Percentiles rank a stretch among this genome's conserved stretches.
phyloP scores from a whole-genome alignment of 2,113 vertebrate genomes.

The Vanacampus margaritifer region DNA sequence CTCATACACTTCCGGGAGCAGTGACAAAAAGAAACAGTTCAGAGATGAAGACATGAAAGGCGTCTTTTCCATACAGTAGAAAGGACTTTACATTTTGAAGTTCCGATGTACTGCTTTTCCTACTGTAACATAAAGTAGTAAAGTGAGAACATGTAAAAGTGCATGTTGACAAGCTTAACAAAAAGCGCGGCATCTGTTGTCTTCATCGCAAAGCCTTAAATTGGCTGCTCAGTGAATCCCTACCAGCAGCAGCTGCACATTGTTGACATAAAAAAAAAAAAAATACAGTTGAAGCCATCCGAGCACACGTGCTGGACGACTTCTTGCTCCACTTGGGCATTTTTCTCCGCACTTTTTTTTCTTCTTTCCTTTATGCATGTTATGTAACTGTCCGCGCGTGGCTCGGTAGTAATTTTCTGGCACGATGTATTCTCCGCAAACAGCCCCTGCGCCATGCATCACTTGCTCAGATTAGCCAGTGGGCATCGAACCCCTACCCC shows the following conservation, averaged over 20 bases:
- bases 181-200: not conserved
- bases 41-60: too few species aligned
- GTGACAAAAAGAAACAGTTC: too few species aligned
- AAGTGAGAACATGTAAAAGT: not conserved
- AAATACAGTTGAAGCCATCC: conserved; percentile 62
- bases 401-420: conserved; percentile 51
- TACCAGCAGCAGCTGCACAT: conserved; percentile 44
- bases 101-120: not conserved
- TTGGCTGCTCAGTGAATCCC: not conserved
- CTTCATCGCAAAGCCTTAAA: not conserved
- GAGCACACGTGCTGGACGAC: conserved; percentile 33
- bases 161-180: not conserved
- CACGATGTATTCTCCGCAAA: conserved; percentile 41
- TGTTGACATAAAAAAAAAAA: conserved; percentile 47
- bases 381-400: conserved; percentile 51
- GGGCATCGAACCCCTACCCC: conserved; percentile 57
- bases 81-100: not conserved
- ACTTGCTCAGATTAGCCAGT: conserved; percentile 65
- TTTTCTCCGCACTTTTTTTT: conserved; percentile 7
- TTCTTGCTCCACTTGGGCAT: conserved; percentile 34
- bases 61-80: too few species aligned
- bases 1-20: too few species aligned
- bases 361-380: conserved; percentile 5
- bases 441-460: conserved; percentile 56
- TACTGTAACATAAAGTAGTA: not conserved